Evolutionary conservation across 2,797 vertebrate genomes (phyloP).

Genomic region (Helarctos malayanus): DNA sequence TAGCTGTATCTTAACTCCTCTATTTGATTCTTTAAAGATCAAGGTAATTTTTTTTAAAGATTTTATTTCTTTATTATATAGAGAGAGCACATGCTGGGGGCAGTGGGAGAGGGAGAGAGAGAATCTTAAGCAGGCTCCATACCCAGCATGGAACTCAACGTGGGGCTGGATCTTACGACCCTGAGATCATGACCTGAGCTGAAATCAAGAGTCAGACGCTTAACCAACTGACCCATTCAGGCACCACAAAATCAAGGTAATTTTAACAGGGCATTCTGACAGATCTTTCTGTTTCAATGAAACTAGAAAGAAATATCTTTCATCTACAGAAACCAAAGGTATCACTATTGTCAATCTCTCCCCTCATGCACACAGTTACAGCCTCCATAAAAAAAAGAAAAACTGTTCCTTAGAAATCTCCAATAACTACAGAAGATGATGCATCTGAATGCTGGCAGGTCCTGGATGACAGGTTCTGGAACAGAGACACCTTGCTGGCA

Average conservation of each 20-base stretch:
- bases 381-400: constrained; percentile 47
- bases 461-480: not conserved
- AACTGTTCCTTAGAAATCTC: not conserved
- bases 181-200: too few relatives aligned
- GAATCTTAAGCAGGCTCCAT: not conserved
- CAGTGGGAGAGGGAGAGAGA: not conserved
- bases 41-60: not conserved
- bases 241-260: not conserved
- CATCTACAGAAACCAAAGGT: constrained; percentile 5
- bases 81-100: not conserved
- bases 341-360: not conserved
- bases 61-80: not conserved
- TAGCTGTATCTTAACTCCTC: not conserved
- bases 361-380: not conserved
- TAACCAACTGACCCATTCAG: too few relatives aligned
- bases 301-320: not conserved
- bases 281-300: constrained; percentile 42
- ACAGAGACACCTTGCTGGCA: not conserved
- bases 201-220: too few relatives aligned
- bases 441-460: constrained; percentile 38
- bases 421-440: not conserved
- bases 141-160: not conserved
- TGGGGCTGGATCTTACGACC: too few relatives aligned
- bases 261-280: constrained; percentile 14
- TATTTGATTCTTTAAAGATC: constrained; percentile 20